Base-by-base conservation (phyloP, 1,140 invertebrate genomes). In the Tetramorium parvispinum region DNA sequence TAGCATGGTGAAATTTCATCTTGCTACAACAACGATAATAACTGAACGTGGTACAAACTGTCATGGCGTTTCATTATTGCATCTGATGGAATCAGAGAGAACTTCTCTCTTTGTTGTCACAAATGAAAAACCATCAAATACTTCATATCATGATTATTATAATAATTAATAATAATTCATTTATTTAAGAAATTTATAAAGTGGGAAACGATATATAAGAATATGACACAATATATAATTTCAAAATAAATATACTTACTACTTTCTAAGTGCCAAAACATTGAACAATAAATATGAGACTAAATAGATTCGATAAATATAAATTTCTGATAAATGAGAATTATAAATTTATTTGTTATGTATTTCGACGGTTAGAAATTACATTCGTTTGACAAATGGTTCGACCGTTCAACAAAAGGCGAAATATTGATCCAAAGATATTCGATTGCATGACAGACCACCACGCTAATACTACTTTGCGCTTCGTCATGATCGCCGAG, bases 1-100 rank as follows among this genome's bases (percentile, higher is more conserved):
- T 71, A 43, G n/a, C 21, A 68, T 51, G 24, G 18, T 71, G 63
- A 55, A 77, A 77, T 78, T 78, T 77, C 78, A 87, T 37, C 71
- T 70, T 49, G 63, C 78, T 63, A n/a, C 63, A 88, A 78, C 18
- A 57, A 87, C 27, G 49, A 85, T 16, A 40, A 66, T 73, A 24
- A 53, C 37, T 57, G n/a, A 66, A 65, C 49, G 18, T 37, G 68
- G 18, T 43, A 27, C 21, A 51, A 59, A 87, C 16, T 57, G 40
- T 59, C 65, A 77, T 3, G 59, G 18, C 6, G 53, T 75, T 61
- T 21, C 16, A 27, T 63, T 27, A 43, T 57, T 21, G 13, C 18
- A 43, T 82, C 18, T 57, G 46, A 68, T 49, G 18, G 24, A 6
- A 32, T 71, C 11, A 11, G 24, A 59, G 7, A 57, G 18, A 82